A percentile compares a stretch with the other conserved stretches of the same genome.
Evolutionary conservation across 2,113 vertebrate genomes (phyloP).

Genomic region (Nesoenas mayeri): DNA sequence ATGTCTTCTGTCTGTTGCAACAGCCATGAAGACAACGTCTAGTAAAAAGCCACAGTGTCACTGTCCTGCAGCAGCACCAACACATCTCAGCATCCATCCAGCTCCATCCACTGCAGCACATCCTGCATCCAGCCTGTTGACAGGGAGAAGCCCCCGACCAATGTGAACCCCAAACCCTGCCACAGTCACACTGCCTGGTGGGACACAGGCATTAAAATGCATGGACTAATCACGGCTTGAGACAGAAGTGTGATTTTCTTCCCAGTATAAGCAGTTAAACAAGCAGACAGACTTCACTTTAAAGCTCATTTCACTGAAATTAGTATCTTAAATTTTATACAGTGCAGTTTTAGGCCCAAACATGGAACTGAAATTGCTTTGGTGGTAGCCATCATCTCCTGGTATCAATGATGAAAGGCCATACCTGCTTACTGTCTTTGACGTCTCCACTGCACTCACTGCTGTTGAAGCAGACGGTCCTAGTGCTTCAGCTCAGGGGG

Average conservation of each 20-base stretch:
- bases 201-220: background rate
- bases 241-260: accelerated
- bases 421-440: background rate
- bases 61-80: background rate
- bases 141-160: accelerated
- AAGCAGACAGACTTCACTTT: background rate
- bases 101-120: background rate
- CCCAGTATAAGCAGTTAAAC: background rate
- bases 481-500: background rate
- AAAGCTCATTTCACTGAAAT: background rate
- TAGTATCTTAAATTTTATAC: background rate
- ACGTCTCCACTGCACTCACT: background rate
- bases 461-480: background rate
- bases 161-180: background rate
- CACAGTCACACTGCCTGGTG: background rate
- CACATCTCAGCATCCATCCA: background rate
- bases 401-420: background rate
- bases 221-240: background rate
- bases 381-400: background rate
- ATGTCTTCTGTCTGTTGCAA: background rate
- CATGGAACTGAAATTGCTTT: background rate
- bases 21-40: background rate
- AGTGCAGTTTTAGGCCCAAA: background rate
- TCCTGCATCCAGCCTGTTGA: background rate
- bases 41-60: background rate